Conservation (phyloP, 2,113 vertebrate species). For the Lasiurus cinereus region DNA sequence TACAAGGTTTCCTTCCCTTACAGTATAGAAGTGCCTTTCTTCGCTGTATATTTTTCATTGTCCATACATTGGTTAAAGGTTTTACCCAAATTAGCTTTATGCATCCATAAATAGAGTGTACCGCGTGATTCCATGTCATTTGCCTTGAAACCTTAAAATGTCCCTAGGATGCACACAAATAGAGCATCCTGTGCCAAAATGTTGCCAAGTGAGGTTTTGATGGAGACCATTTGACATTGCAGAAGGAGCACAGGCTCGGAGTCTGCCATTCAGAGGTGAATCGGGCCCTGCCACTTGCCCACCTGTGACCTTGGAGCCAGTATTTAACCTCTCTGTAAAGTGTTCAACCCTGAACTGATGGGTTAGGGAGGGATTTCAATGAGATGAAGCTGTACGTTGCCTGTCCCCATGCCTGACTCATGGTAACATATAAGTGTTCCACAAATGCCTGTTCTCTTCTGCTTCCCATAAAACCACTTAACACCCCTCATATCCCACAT, state of each 20-base stretch:
- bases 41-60: not conserved
- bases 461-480: not conserved
- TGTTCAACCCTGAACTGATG: not conserved
- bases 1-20: slow-evolving; percentile 23
- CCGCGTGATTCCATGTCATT: not conserved
- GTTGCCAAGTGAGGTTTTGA: not conserved
- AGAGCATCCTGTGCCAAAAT: not conserved
- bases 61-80: not conserved
- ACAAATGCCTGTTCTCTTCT: not conserved
- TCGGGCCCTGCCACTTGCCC: not conserved
- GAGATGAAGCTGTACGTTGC: not conserved
- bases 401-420: not conserved
- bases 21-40: not conserved
- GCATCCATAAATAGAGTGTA: not conserved
- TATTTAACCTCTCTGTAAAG: not conserved
- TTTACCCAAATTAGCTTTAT: not conserved
- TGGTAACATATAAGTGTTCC: not conserved
- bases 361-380: not conserved
- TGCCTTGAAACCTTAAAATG: not conserved
- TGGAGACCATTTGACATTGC: not conserved
- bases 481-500: rapidly evolving
- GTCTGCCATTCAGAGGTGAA: not conserved
- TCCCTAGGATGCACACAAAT: not conserved
- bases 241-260: not conserved
- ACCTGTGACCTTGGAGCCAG: not conserved